Conservation (phyloP, 2,797 vertebrate genomes). For the Pseudopleuronectes americanus region DNA sequence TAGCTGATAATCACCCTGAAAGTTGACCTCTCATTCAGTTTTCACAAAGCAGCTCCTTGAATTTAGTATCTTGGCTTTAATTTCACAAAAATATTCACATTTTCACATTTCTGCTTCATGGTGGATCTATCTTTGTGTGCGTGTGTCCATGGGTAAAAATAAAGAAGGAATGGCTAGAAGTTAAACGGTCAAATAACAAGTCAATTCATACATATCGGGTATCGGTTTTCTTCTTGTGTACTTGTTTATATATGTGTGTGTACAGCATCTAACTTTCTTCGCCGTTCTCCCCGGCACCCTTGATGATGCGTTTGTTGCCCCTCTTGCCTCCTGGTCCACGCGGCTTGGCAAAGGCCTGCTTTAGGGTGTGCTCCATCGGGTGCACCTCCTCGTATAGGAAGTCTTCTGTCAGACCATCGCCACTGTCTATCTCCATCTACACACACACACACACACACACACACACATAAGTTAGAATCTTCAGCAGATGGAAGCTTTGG, state of each 20-base stretch:
- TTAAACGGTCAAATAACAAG: slow-evolving; percentile 57
- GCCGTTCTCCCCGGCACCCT: slow-evolving; percentile 91
- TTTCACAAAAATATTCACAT: not conserved
- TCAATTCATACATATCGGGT: slow-evolving; percentile 49
- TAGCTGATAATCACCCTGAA: not conserved
- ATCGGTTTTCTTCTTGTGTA: slow-evolving; percentile 17
- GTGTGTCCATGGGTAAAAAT: slow-evolving; percentile 25
- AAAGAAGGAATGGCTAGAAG: slow-evolving; percentile 41
- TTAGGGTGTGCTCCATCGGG: slow-evolving; percentile 95
- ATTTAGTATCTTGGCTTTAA: not conserved
- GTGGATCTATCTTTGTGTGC: slow-evolving; percentile 31
- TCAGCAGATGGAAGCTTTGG: not conserved
- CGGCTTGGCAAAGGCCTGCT: slow-evolving; percentile 96
- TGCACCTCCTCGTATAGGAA: slow-evolving; percentile 98
- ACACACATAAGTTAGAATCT: not conserved
- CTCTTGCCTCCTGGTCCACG: slow-evolving; percentile 94
- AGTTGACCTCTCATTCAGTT: too few relatives aligned
- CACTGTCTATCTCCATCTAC: slow-evolving; percentile 94
- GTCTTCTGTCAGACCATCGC: slow-evolving; percentile 92
- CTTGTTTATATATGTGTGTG: slow-evolving; percentile 17
- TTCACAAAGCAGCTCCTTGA: not conserved
- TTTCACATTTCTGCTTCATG: slow-evolving; percentile 30
- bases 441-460: slow-evolving; percentile 4
- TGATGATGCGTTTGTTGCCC: slow-evolving; percentile 96
- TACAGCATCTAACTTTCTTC: slow-evolving; percentile 89